Evolutionary conservation across 2,888 invertebrate genomes (phyloP).

Genomic region (Morpho achilles): DNA sequence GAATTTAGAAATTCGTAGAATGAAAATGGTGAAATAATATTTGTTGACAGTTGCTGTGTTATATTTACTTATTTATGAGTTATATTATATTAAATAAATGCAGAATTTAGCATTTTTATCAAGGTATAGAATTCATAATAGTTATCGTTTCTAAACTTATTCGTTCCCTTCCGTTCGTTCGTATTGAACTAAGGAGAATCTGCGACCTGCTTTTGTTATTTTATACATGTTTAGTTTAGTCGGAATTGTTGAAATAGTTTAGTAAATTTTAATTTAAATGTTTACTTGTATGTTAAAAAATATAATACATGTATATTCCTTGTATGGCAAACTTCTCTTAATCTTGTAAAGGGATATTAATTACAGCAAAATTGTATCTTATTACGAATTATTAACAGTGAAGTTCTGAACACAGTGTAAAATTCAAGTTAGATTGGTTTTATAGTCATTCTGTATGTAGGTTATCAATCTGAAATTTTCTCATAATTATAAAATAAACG

Average conservation of each 20-base stretch:
- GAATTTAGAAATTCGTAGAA: too few relatives aligned
- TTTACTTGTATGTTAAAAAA: slow-evolving; percentile 39
- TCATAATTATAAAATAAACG: slow-evolving; percentile 81
- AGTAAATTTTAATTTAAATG: slow-evolving; percentile 60
- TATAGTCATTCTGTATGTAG: slow-evolving; percentile 79
- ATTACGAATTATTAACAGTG: slow-evolving; percentile 53
- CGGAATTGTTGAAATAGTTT: slow-evolving; percentile 69
- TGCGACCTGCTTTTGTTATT: slow-evolving; percentile 46
- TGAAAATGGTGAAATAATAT: too few relatives aligned
- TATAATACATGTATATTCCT: slow-evolving; percentile 57
- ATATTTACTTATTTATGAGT: too few relatives aligned
- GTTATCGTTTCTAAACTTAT: too few relatives aligned
- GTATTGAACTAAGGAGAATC: background rate
- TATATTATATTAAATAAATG: too few relatives aligned
- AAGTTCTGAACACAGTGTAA: slow-evolving; percentile 63
- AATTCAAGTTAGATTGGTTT: slow-evolving; percentile 77
- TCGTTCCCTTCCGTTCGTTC: background rate
- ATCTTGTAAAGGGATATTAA: slow-evolving; percentile 63
- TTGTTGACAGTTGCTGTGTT: too few relatives aligned
- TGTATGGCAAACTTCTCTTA: slow-evolving; percentile 61
- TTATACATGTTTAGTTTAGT: slow-evolving; percentile 67
- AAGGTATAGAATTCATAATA: too few relatives aligned
- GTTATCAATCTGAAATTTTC: slow-evolving; percentile 80
- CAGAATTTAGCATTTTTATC: too few relatives aligned
- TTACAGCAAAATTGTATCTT: slow-evolving; percentile 37